A percentile compares a stretch with the other conserved stretches of the same genome.
Evolutionary conservation across 1,140 invertebrate species (phyloP).

Genomic region (Harpegnathos saltator): DNA sequence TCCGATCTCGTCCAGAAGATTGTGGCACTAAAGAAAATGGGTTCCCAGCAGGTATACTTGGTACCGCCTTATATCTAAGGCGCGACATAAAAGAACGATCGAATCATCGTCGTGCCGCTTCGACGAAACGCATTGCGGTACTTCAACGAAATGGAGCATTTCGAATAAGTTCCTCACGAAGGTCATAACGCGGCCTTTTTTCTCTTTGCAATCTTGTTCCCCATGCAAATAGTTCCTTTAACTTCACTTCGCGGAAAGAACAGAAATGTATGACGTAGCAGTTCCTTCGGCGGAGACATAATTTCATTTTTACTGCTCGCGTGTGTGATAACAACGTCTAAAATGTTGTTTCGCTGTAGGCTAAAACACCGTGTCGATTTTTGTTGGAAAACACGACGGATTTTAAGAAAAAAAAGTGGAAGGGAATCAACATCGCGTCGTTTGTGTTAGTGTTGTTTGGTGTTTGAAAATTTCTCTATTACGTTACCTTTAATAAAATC

Average conservation of each 20-base stretch:
- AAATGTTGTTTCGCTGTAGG: background rate
- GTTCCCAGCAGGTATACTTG: background rate
- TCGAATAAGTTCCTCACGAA: constrained; percentile 51
- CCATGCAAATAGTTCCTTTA: constrained; percentile 31
- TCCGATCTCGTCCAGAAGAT: constrained; percentile 7
- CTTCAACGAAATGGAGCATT: constrained; percentile 39
- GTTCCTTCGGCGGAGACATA: constrained; percentile 8
- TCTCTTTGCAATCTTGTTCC: constrained; percentile 8
- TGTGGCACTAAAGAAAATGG: constrained; percentile 10
- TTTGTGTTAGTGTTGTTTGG: too few species aligned
- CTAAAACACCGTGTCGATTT: background rate
- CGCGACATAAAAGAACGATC: constrained; percentile 34
- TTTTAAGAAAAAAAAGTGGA: background rate
- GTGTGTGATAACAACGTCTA: background rate
- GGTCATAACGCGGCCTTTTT: background rate
- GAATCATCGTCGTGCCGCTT: constrained; percentile 41
- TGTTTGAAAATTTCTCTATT: too few species aligned
- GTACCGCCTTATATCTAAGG: constrained; percentile 30
- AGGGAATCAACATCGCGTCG: background rate
- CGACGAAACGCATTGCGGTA: constrained; percentile 30
- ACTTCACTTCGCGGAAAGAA: constrained; percentile 14
- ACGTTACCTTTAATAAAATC: too few species aligned
- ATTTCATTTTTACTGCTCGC: constrained; percentile 25
- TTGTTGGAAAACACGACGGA: background rate
- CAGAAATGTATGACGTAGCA: background rate